These are phyloP conservation scores for Trichomalopsis sarcophagae DNA, from an alignment of 1,140 invertebrate genomes.

Conservation along the genomic window DNA sequence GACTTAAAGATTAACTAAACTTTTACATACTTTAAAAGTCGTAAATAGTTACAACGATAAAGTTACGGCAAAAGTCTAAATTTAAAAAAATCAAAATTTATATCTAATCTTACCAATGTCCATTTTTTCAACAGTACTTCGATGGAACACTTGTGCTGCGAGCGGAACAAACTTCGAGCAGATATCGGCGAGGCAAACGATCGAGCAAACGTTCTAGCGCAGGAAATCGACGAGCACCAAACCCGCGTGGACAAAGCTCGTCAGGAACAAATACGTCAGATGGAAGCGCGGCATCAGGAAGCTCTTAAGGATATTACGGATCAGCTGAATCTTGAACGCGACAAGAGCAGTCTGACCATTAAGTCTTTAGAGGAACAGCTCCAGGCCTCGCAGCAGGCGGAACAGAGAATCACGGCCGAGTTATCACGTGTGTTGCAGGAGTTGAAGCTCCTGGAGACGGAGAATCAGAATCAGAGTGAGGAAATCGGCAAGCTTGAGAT, in stretches of 20 bases:
- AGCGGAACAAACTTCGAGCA: constrained; percentile 84
- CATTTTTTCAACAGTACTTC: constrained; percentile 40
- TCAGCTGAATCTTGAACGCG: constrained; percentile 82
- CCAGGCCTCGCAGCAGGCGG: constrained; percentile 75
- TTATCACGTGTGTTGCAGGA: constrained; percentile 77
- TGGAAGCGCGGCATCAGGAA: constrained; percentile 86
- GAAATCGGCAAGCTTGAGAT: constrained; percentile 74
- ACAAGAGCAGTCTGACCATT: constrained; percentile 77
- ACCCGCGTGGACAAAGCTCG: constrained; percentile 84
- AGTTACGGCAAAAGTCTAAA: neutral
- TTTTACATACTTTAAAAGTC: too few species aligned
- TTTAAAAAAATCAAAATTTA: neutral
- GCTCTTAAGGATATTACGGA: constrained; percentile 81
- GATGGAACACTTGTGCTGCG: constrained; percentile 81
- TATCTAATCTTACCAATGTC: neutral
- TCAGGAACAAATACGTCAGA: constrained; percentile 80
- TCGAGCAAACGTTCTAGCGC: constrained; percentile 85
- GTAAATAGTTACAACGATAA: too few species aligned
- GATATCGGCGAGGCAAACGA: constrained; percentile 89
- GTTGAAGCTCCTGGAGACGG: constrained; percentile 78
- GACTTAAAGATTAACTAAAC: too few species aligned
- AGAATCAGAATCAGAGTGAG: constrained; percentile 79
- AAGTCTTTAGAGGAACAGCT: constrained; percentile 78
- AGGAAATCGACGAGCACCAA: constrained; percentile 93
- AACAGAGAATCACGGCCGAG: constrained; percentile 75